Evolutionary conservation across 2,797 vertebrate genomes (phyloP), one percentile per base, ranked within the genome.

Genomic region (Sebastes hubbsi): DNA sequence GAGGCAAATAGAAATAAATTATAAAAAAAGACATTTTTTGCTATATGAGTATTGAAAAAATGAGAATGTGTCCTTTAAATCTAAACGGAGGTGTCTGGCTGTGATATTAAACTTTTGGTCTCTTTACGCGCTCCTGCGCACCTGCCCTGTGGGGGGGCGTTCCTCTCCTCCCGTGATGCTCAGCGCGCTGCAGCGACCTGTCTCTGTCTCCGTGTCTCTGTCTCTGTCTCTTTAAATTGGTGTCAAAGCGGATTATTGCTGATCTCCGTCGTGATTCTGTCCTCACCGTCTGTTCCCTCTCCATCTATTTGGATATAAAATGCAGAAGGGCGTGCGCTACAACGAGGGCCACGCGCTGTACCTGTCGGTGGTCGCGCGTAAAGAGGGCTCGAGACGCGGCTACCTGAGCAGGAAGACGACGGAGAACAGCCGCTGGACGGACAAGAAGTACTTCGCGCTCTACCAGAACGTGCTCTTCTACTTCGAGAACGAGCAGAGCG

Each of bases 401-500:
- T 95, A 94, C 91, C 94, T 98, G 94, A 96, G 97, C 95, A 98
- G 97, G 94, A 95, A 96, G 93, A 97, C 96, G 85, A 87, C 97
- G 62, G 97, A 98, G 93, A 97, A 96, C 95, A 96, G 96, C 91
- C 97, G 97, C 95, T 98, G 97, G 97, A 95, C 97, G 85, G 97
- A 96, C 34, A 36, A 36, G 88, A 96, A 96, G 93, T 97, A 94
- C 96, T 98, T 98, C 92, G 97, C 97, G 30, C 96, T 98, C 61
- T 94, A 97, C 85, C 97, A 98, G 91, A 98, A 98, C 88, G 95
- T 98, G 87, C 95, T 98, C 74, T 98, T 98, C 95, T 98, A 98
- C 96, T 98, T 97, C 92, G 97, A 98, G 84, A 97, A 93, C 93
- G 97, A 98, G 82, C 95, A 97, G 88, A 97, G 97, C 95, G 80